Evolutionary conservation across 2,797 vertebrate genomes (phyloP), one percentile per base, ranked within the genome.

Genomic region (Synaphobranchus kaupii): DNA sequence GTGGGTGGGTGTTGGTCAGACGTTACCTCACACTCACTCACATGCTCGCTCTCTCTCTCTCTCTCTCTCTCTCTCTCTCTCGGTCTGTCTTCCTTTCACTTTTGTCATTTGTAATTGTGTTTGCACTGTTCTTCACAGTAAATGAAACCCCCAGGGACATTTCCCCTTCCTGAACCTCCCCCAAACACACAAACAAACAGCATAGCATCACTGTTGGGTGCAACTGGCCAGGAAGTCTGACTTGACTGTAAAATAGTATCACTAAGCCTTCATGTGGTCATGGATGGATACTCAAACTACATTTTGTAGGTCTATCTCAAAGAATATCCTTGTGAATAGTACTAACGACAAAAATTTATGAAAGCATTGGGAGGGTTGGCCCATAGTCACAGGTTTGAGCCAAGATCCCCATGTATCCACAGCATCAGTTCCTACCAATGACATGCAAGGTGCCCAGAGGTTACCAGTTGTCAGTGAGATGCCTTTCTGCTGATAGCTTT

Each of bases 81-180:
- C 3, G n/a, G n/a, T n/a, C n/a, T 7, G 2, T 13, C 20, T 48
- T 13, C 7, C 34, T 2, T 12, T 39, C 13, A n/a, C 34, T 20
- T 44, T 76, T 3, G 25, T 50, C 44, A 25, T 25, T 25, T 10
- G 78, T 48, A 48, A 81, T 81, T 50, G 78, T 50, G 44, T 81
- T 80, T 80, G 20, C 44, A 20, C 17, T 48, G 17, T 80, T 25
- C 76, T 80, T 39, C 39, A 15, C 34, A 20, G 76, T 47, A 80
- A 80, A 80, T 80, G 2, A 80, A 80, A 48, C 76, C 76, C 76
- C 76, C 34, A 8, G 76, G 76, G 76, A 44, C 20, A 22, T 80
- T 80, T 44, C 73, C 13, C 13, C 68, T 5, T 34, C 76, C 17
- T 34, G 17, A 22, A 22, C 76, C 68, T 13, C n/a, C 68, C 68